Evolutionary conservation across 2,888 invertebrate species (phyloP), one percentile per base, ranked within the genome.

Genomic region (Acronicta psi): DNA sequence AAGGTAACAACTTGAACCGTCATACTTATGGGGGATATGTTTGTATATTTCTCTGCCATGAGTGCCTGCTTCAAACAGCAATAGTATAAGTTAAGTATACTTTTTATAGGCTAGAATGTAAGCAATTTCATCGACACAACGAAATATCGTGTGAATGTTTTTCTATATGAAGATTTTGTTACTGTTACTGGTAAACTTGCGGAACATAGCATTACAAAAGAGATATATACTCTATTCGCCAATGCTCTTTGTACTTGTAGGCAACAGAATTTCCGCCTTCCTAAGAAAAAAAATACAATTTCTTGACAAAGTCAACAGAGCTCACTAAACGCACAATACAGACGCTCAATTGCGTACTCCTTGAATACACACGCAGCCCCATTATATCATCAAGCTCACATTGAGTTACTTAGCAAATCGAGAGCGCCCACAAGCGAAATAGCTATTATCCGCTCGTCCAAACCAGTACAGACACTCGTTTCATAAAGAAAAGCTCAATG

Each of bases 31-130:
- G 60, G 57, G 60, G 51, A 67, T 66, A 53, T 69, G 25, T 62
- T 61, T 44, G n/a, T 67, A 73, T 70, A 65, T 71, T 67, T 69
- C 73, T 84, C 80, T 80, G 82, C 89, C 88, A 78, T 65, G 81
- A 86, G 91, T 92, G 92, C 93, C 93, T 92, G 87, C 84, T 86
- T 85, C 75, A 64, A 69, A 78, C 65, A 81, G 75, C 67, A 59
- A 69, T 81, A 80, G 65, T 73, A 81, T 75, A 72, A 58, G 46
- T 81, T 75, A 72, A 58, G 46, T 65, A 60, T 69, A 73, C 59
- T 75, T 61, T 69, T 65, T 75, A 55, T 73, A 74, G 20, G 52
- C 16, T 75, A 77, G 69, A 42, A 56, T 54, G 17, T 78, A 75
- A 73, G 78, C 25, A 59, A 70, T 55, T 69, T 73, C 73, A 73